Evolutionary conservation across 1,140 invertebrate genomes (phyloP).

Genomic region (Phenacoccus solenopsis): DNA sequence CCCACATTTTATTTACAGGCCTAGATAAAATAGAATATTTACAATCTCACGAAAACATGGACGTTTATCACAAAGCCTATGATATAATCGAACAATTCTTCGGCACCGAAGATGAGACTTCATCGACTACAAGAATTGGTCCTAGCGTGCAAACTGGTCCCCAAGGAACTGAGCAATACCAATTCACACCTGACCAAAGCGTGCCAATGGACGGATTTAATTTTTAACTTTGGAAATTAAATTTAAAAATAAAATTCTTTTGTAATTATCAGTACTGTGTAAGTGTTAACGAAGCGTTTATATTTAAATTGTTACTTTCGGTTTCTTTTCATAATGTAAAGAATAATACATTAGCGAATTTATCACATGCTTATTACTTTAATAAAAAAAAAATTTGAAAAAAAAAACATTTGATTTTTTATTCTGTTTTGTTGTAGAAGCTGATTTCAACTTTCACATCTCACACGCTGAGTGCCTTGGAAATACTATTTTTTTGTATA

Average conservation of each 20-base stretch:
- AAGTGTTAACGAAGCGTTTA: neutral
- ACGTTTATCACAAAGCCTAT: conserved; percentile 92
- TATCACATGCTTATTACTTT: too few species aligned
- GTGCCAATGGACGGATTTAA: conserved; percentile 64
- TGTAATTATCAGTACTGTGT: neutral
- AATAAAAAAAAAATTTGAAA: too few species aligned
- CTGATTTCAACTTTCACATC: too few species aligned
- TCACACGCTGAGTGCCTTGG: too few species aligned
- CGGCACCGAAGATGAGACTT: conserved; percentile 78
- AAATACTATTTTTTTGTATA: too few species aligned
- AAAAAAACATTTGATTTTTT: too few species aligned
- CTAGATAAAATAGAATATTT: conserved; percentile 95
- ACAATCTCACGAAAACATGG: conserved; percentile 90
- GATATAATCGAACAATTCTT: conserved; percentile 95
- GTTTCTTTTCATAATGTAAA: too few species aligned
- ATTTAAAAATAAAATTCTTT: neutral
- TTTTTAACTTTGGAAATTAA: conserved; percentile 44
- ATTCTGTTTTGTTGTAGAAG: too few species aligned
- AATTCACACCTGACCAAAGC: conserved; percentile 56
- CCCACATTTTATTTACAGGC: conserved; percentile 43
- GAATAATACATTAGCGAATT: too few species aligned
- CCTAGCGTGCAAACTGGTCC: conserved; percentile 62
- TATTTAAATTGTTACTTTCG: too few species aligned
- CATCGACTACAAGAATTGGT: conserved; percentile 46
- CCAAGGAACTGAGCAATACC: conserved; percentile 47